These are phyloP conservation scores for Amblyornis subalaris DNA, from an alignment of 2,113 vertebrate species.

Conservation along the genomic window DNA sequence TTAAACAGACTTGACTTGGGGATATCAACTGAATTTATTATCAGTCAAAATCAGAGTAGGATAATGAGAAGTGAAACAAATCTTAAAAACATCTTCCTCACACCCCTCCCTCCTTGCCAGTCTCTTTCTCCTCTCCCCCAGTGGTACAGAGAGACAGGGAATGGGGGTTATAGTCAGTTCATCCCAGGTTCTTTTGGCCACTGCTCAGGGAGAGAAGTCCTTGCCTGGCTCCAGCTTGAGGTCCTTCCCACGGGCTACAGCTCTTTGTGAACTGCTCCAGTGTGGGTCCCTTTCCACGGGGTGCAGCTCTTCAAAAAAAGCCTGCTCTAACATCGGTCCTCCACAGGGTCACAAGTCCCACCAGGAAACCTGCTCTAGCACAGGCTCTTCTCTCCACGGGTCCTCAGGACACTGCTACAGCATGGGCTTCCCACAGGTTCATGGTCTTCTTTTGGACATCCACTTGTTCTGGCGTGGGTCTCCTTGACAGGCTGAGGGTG, in stretches of 20 bases:
- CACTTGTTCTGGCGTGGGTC: not conserved
- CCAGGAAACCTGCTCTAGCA: not conserved
- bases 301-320: not conserved
- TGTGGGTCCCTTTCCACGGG: not conserved
- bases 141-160: not conserved
- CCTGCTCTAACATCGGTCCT: no score
- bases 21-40: not conserved
- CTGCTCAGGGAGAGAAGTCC: not conserved
- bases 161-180: not conserved
- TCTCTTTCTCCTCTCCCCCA: fast-evolving
- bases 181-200: not conserved
- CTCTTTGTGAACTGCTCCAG: not conserved
- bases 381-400: not conserved
- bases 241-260: not conserved
- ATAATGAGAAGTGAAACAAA: not conserved
- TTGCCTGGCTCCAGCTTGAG: not conserved
- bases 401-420: not conserved
- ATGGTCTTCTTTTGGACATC: not conserved
- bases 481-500: not conserved
- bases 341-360: not conserved
- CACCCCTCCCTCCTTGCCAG: not conserved
- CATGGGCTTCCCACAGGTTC: not conserved
- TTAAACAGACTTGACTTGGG: not conserved
- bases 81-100: not conserved
- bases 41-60: not conserved